Percentiles rank a stretch among this genome's conserved stretches.
Conservation (phyloP, 2,888 invertebrate genomes). For the Tachina lurida region DNA sequence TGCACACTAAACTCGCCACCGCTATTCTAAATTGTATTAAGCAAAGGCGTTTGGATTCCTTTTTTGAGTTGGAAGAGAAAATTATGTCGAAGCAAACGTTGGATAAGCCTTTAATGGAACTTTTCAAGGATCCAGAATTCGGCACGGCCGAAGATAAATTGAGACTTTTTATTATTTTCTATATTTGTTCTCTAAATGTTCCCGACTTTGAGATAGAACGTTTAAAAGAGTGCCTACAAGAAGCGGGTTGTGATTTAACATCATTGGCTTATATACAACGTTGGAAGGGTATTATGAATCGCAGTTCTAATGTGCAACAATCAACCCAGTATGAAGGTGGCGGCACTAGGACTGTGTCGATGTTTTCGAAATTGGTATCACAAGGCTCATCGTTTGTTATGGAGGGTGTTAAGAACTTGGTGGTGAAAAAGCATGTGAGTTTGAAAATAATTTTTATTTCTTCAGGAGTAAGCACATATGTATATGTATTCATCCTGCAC, state of each 20-base stretch:
- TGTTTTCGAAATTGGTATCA: slow-evolving; percentile 98
- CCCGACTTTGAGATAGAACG: slow-evolving; percentile 93
- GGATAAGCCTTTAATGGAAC: slow-evolving; percentile 93
- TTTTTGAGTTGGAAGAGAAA: slow-evolving; percentile 99
- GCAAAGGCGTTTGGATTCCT: slow-evolving; percentile 95
- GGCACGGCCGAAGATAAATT: slow-evolving; percentile 96
- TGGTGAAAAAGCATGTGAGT: slow-evolving; percentile 97
- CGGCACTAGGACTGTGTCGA: slow-evolving; percentile 97
- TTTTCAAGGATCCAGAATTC: slow-evolving; percentile 92
- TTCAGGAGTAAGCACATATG: not conserved
- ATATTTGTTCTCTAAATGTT: slow-evolving; percentile 92
- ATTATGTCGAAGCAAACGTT: slow-evolving; percentile 94
- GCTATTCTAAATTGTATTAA: slow-evolving; percentile 93
- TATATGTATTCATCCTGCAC: not conserved
- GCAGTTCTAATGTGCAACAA: slow-evolving; percentile 83
- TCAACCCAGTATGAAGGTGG: slow-evolving; percentile 94
- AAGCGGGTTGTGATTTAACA: slow-evolving; percentile 92
- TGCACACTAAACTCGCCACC: slow-evolving; percentile 99
- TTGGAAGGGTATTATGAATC: slow-evolving; percentile 87
- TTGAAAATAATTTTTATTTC: not conserved
- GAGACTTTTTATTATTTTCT: slow-evolving; percentile 95
- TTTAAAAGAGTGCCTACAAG: slow-evolving; percentile 90
- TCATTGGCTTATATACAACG: slow-evolving; percentile 94
- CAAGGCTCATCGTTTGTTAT: slow-evolving; percentile 99
- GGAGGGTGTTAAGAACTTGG: slow-evolving; percentile 99